A percentile compares a stretch with the other conserved stretches of the same genome.
phyloP scores from a whole-genome alignment of 1,140 invertebrate species.

The Episyrphus balteatus region DNA sequence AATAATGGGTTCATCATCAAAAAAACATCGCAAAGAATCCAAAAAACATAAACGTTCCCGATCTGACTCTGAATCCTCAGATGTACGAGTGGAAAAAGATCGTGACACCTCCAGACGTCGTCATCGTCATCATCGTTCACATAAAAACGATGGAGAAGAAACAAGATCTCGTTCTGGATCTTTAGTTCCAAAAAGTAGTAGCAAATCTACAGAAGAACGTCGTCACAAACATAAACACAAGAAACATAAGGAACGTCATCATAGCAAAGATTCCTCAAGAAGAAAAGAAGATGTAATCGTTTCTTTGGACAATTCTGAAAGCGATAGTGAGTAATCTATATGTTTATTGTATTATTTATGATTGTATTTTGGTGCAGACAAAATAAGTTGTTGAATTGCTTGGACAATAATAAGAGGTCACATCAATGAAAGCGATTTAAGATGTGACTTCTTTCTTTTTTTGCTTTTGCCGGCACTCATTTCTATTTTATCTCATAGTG shows the following conservation, averaged over 20 bases:
- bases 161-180: not conserved
- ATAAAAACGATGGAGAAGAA: not conserved
- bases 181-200: constrained; percentile 4
- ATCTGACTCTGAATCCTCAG: too few species aligned
- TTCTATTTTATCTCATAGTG: too few species aligned
- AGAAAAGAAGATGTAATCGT: constrained; percentile 19
- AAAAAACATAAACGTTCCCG: not conserved
- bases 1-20: too few species aligned
- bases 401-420: not conserved
- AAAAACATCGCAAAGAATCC: too few species aligned
- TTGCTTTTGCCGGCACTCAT: too few species aligned
- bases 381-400: not conserved
- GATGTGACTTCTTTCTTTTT: not conserved
- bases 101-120: not conserved
- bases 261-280: constrained; percentile 4
- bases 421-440: not conserved
- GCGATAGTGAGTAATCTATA: constrained; percentile 13
- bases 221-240: constrained; percentile 24
- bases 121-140: not conserved
- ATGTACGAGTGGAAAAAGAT: not conserved
- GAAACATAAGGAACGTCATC: constrained; percentile 18
- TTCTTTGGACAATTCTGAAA: constrained; percentile 27
- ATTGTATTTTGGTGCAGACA: not conserved
- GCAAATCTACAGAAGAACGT: not conserved
- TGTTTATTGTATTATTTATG: too few species aligned